phyloP scores from a whole-genome alignment of 2,113 vertebrate species.

The Aldabrachelys gigantea region DNA sequence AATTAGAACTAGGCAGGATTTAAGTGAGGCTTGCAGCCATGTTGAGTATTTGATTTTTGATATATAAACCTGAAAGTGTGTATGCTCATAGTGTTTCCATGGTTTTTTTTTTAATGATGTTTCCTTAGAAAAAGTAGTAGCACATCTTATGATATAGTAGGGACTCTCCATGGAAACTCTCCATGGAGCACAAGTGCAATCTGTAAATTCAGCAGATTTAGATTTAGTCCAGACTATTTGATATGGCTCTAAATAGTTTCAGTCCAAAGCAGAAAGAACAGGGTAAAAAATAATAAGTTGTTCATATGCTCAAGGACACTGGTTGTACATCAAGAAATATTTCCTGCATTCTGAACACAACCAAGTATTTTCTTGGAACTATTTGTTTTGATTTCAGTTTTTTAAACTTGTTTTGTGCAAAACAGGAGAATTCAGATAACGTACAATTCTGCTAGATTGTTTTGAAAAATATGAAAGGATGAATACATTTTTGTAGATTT shows the following conservation, averaged over 20 bases:
- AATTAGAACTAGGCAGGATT: background rate
- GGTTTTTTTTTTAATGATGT: background rate
- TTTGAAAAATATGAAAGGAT: conserved; percentile 19
- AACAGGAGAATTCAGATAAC: background rate
- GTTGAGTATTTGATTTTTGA: background rate
- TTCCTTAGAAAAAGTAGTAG: background rate
- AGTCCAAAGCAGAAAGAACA: conserved; percentile 11
- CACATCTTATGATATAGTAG: background rate
- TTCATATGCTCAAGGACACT: background rate
- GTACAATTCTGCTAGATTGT: conserved; percentile 10
- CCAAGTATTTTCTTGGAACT: background rate
- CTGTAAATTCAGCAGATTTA: conserved; percentile 36
- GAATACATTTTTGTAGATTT: background rate
- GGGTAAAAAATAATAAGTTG: conserved; percentile 16
- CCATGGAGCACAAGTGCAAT: background rate
- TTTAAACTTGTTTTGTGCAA: conserved; percentile 16
- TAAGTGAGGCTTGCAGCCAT: background rate
- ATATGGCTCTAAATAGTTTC: conserved; percentile 54
- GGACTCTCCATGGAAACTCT: conserved; percentile 22
- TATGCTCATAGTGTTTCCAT: background rate
- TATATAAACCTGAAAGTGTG: background rate
- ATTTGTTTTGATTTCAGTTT: conserved; percentile 7
- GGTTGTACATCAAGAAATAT: background rate
- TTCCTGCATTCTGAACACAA: background rate
- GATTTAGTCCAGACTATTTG: conserved; percentile 24